Evolutionary conservation across 1,140 invertebrate species (phyloP), one percentile per base, ranked within the genome.

Genomic region (Anastrepha obliqua): DNA sequence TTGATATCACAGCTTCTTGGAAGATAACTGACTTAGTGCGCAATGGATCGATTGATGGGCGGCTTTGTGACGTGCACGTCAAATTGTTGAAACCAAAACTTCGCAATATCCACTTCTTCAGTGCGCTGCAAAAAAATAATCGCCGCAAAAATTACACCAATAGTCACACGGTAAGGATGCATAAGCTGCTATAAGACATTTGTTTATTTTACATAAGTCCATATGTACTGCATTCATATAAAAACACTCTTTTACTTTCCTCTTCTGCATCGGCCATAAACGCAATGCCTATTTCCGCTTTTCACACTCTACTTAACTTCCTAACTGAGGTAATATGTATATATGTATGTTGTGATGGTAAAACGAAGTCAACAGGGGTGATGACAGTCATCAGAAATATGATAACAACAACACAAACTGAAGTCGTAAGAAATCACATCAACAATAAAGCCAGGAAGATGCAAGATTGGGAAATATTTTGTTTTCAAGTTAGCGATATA

Each of bases 261-360:
- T 29, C 29, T 67, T 67, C 29, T 11, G 64, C 20, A 17, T 67
- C n/a, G 11, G 29, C 17, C 29, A 67, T 15, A 67, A 67, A 39
- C 64, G 64, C 3, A 29, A 81, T 7, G 17, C 47, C 5, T 51
- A 81, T 81, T 81, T 81, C 74, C 74, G 74, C 17, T 6, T 62
- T 81, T 81, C 74, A 81, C 47, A 17, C 74, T 81, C n/a, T 13
- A 44, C 74, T 81, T 81, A 55, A 55, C 47, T 51, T 51, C 15
- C 51, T 81, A 81, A 55, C 74, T 81, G 47, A 81, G 74, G 74
- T 81, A 81, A 81, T 81, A 17, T 47, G n/a, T 17, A 44, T 13
- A 51, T 55, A 55, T 17, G 74, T 20, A 51, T 55, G 20, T 17
- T 20, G n/a, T 81, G 74, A 81, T 81, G 55, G 74, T 8, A 55